Base-by-base conservation (phyloP, 37 sponge, comb jelly and placozoan genomes). In the Dysidea cf. avara region DNA sequence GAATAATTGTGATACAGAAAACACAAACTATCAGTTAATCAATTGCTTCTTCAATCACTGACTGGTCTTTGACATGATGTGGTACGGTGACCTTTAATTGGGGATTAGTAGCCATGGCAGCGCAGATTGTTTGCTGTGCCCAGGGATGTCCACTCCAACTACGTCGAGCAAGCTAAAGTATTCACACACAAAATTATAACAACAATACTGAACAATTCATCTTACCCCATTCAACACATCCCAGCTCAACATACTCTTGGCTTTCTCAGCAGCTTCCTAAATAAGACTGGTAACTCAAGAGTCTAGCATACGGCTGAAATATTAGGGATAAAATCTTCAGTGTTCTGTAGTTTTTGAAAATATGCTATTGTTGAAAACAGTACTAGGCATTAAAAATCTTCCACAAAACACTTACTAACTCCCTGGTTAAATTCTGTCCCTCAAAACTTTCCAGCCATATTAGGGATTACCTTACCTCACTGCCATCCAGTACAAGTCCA, bases 161-260 rank as follows among this genome's bases (percentile, higher is more conserved):
- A 22, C 99, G 72, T 38, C 99, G 73, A 46, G 75, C 72, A 28
- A 95, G 57, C 94, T 93, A 68, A 2, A 21, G 17, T 1, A 17
- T 1, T 74, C 33, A 33, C 48, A 76, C 61, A 26, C 38, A 72
- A 29, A 75, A 28, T 33, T 71, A 14, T 22, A 26, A 4, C n/a
- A n/a, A 37, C 21, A 39, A 20, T n/a, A 69, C 39, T 22, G 14
- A n/a, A 40, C 16, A 30, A 7, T 24, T 36, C 25, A 6, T 39
- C 83, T 68, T 54, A 96, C 92, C 33, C 99, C 99, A 85, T 97
- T 94, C 55, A 85, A 53, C 0, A 97, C 99, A 66, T 97, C 99
- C 99, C 99, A 97, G 39, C 74, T 58, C 13, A 97, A 81, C 91
- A 97, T 94, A 39, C 74, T 67, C 35, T 73, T 72, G 1, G 85